phyloP scores from a whole-genome alignment of 1,140 invertebrate genomes.

The Melanaphis sacchari region DNA sequence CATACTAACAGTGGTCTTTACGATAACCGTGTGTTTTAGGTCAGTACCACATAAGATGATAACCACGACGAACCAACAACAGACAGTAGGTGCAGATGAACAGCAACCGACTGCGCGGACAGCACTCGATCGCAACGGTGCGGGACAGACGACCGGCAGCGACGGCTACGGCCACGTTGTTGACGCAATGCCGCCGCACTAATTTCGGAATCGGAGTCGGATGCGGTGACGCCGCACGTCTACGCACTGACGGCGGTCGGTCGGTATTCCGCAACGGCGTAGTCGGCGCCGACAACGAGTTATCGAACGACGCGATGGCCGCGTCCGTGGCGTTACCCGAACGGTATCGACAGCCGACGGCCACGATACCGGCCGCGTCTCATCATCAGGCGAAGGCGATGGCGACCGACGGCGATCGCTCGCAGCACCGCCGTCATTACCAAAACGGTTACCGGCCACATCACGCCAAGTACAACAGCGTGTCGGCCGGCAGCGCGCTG shows the following conservation, averaged over 20 bases:
- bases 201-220: not conserved
- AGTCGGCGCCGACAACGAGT: not conserved
- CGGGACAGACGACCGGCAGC: not conserved
- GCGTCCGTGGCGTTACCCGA: slow-evolving; percentile 38
- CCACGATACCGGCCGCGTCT: not conserved
- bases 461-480: slow-evolving; percentile 62
- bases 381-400: not conserved
- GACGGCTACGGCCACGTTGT: not conserved
- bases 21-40: not conserved
- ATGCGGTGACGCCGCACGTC: not conserved
- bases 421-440: not conserved
- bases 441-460: slow-evolving; percentile 33
- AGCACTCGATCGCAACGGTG: not conserved
- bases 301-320: not conserved
- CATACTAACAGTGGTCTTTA: not conserved
- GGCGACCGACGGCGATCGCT: not conserved
- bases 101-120: slow-evolving; percentile 14
- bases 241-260: not conserved
- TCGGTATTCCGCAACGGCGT: not conserved
- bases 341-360: not conserved
- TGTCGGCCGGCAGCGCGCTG: slow-evolving; percentile 68
- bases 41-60: slow-evolving; percentile 37
- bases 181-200: not conserved
- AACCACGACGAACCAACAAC: not conserved
- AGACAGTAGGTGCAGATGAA: slow-evolving; percentile 27